phyloP scores from a whole-genome alignment of 2,888 invertebrate species.

The Ethmia dodecea region DNA sequence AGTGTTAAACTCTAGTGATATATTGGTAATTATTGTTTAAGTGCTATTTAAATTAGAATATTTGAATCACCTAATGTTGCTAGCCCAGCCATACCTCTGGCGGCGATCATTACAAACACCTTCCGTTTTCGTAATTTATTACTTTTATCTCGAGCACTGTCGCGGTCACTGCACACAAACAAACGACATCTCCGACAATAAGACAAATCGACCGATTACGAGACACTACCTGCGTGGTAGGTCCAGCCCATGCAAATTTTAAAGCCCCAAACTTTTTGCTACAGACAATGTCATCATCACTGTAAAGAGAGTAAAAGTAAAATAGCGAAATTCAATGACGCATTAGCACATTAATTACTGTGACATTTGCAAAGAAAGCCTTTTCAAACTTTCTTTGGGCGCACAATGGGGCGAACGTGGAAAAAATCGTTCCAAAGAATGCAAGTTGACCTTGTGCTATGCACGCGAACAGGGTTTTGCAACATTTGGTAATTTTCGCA shows the following conservation, averaged over 20 bases:
- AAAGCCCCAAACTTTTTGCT: conserved; percentile 39
- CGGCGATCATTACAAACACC: conserved; percentile 63
- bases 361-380: conserved; percentile 56
- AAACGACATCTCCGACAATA: conserved; percentile 70
- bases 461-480: conserved; percentile 46
- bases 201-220: conserved; percentile 75
- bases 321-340: conserved; percentile 38
- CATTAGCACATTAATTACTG: conserved; percentile 68
- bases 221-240: conserved; percentile 67
- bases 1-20: too few relatives aligned
- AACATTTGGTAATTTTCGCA: conserved; percentile 67
- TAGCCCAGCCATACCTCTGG: conserved; percentile 54
- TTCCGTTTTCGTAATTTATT: conserved; percentile 73
- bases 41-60: too few relatives aligned
- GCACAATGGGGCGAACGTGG: conserved; percentile 34
- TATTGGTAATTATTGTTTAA: too few relatives aligned
- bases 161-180: conserved; percentile 70
- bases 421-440: conserved; percentile 41
- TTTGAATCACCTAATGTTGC: conserved; percentile 47
- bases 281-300: conserved; percentile 50
- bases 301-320: conserved; percentile 66
- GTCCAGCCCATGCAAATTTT: conserved; percentile 59
- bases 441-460: conserved; percentile 54
- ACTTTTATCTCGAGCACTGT: conserved; percentile 69
- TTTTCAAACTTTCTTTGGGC: conserved; percentile 45